Conservation (phyloP, 2,888 invertebrate genomes). For the Podotricha telesiphe region DNA sequence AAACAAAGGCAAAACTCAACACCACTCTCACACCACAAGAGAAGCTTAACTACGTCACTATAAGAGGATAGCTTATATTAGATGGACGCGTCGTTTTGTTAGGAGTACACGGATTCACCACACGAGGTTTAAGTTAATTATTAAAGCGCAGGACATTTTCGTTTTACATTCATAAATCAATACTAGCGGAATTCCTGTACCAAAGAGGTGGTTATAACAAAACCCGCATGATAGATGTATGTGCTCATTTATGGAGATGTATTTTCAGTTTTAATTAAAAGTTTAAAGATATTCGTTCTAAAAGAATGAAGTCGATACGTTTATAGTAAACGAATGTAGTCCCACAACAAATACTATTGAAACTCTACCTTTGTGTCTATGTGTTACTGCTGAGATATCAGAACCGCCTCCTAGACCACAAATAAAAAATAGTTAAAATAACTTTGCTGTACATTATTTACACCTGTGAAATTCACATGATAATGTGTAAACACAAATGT, state of each 20-base stretch:
- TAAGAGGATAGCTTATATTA: slow-evolving; percentile 23
- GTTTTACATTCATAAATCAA: slow-evolving; percentile 15
- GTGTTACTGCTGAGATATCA: slow-evolving; percentile 59
- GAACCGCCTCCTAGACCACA: slow-evolving; percentile 65
- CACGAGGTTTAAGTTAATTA: slow-evolving; percentile 44
- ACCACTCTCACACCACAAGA: slow-evolving; percentile 64
- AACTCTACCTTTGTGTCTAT: slow-evolving; percentile 75
- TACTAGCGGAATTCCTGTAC: neutral
- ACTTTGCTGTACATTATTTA: slow-evolving; percentile 75
- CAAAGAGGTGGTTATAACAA: slow-evolving; percentile 16
- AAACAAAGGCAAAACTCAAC: slow-evolving; percentile 80
- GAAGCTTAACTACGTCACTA: slow-evolving; percentile 47
- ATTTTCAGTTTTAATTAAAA: neutral
- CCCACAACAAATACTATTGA: slow-evolving; percentile 55
- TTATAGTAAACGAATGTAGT: neutral
- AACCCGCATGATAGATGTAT: slow-evolving; percentile 10
- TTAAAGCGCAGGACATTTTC: slow-evolving; percentile 36
- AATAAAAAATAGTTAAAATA: slow-evolving; percentile 53
- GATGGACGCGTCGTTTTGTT: slow-evolving; percentile 30
- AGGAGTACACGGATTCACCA: slow-evolving; percentile 41
- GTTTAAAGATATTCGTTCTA: neutral
- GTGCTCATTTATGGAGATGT: slow-evolving; percentile 5
- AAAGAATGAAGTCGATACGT: neutral
- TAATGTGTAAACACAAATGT: slow-evolving; percentile 27
- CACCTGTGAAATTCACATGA: slow-evolving; percentile 50